phyloP scores from a whole-genome alignment of 1,140 invertebrate species.

The Pseudomyrmex dendroicus region DNA sequence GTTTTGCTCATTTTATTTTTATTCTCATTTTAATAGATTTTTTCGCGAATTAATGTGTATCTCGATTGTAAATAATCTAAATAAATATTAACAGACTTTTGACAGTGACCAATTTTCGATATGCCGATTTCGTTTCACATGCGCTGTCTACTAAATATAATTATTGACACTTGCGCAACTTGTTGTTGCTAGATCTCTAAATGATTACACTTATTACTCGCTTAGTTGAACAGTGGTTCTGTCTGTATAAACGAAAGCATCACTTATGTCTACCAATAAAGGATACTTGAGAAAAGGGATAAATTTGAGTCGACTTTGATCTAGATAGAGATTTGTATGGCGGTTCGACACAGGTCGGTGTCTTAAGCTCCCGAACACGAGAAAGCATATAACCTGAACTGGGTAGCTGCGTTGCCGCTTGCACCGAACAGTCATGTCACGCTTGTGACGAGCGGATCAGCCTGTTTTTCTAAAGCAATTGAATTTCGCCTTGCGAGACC shows the following conservation, averaged over 20 bases:
- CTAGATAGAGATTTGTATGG: constrained; percentile 31
- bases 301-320: too few relatives aligned
- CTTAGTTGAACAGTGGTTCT: not conserved
- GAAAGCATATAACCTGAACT: constrained; percentile 44
- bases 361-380: constrained; percentile 17
- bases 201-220: constrained; percentile 50
- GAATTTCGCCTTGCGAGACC: constrained; percentile 77
- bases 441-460: constrained; percentile 75
- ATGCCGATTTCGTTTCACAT: constrained; percentile 24
- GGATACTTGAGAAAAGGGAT: not conserved
- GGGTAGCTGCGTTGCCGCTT: constrained; percentile 42
- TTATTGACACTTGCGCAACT: constrained; percentile 56
- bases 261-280: constrained; percentile 16
- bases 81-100: constrained; percentile 14
- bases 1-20: not conserved
- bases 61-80: not conserved
- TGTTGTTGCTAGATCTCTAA: constrained; percentile 25
- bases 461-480: constrained; percentile 79
- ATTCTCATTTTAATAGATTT: not conserved
- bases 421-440: constrained; percentile 74
- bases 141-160: constrained; percentile 68
- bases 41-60: constrained; percentile 1
- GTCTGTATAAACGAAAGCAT: constrained; percentile 1
- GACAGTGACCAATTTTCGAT: constrained; percentile 41
- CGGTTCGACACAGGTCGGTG: not conserved